Evolutionary conservation across 1,140 invertebrate genomes (phyloP).

Genomic region (Drosophila sturtevanti): DNA sequence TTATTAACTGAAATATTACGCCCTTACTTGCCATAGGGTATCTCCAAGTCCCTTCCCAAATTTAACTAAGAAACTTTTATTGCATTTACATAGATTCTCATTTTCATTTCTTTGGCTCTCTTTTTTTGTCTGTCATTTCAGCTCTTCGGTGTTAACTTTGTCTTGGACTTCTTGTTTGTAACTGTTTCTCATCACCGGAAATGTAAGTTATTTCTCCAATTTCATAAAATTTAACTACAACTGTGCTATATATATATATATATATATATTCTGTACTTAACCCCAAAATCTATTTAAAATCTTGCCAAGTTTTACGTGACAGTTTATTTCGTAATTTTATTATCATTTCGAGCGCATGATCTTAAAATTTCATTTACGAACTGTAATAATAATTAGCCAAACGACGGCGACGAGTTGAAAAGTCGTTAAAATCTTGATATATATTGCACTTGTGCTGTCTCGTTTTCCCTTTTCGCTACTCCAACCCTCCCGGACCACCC

Average conservation of each 20-base stretch:
- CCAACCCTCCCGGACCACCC: neutral
- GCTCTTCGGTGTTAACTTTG: neutral
- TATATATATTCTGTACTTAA: neutral
- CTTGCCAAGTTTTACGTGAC: conserved; percentile 21
- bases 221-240: neutral
- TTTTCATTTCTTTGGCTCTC: neutral
- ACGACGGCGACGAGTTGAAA: conserved; percentile 36
- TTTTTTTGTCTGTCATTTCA: neutral
- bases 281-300: neutral
- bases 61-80: neutral
- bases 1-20: no score
- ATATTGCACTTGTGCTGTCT: conserved; percentile 16
- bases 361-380: conserved; percentile 45
- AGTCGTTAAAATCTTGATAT: conserved; percentile 54
- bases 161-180: neutral
- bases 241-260: neutral
- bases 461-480: neutral
- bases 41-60: neutral
- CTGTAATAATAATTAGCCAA: conserved; percentile 65
- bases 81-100: neutral
- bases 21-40: neutral
- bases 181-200: neutral
- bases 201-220: conserved; percentile 3
- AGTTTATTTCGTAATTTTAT: conserved; percentile 51
- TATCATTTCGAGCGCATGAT: conserved; percentile 55